Evolutionary conservation across 2,888 invertebrate genomes (phyloP).

Genomic region (Ommatoiulus sabulosus): DNA sequence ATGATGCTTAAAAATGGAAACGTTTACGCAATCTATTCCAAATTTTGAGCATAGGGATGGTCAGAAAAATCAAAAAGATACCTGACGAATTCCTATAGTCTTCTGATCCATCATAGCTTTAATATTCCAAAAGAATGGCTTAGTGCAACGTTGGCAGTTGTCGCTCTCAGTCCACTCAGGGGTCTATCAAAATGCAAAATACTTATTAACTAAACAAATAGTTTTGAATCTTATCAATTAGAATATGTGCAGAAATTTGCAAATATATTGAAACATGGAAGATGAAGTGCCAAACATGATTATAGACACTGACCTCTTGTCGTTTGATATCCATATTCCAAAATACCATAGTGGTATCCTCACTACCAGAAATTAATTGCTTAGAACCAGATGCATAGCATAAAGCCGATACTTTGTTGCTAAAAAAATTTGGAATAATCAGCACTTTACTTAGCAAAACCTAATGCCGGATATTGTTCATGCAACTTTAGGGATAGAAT

Average conservation of each 20-base stretch:
- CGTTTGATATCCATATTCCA: slow-evolving; percentile 94
- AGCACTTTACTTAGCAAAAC: background rate
- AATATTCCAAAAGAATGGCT: slow-evolving; percentile 99
- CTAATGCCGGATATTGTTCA: no score
- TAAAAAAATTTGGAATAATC: background rate
- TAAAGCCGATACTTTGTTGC: slow-evolving; percentile 90
- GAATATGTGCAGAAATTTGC: background rate
- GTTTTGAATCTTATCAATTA: background rate
- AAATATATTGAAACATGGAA: background rate
- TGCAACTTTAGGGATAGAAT: no score
- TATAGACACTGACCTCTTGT: slow-evolving; percentile 74
- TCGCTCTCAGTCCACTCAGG: slow-evolving; percentile 97
- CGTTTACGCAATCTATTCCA: slow-evolving; percentile 41
- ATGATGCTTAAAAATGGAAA: slow-evolving; percentile 69
- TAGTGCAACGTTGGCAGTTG: slow-evolving; percentile 91
- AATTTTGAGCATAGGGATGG: background rate
- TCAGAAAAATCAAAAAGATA: slow-evolving; percentile 60
- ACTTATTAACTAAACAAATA: slow-evolving; percentile 16
- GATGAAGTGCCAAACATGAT: background rate
- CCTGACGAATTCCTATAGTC: slow-evolving; percentile 83
- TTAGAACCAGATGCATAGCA: slow-evolving; percentile 85
- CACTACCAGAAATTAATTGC: slow-evolving; percentile 88
- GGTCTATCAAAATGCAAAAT: slow-evolving; percentile 71
- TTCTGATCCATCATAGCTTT: slow-evolving; percentile 98
- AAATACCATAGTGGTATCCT: slow-evolving; percentile 90